phyloP scores from a whole-genome alignment of 2,888 invertebrate species.

The Spodoptera littoralis region DNA sequence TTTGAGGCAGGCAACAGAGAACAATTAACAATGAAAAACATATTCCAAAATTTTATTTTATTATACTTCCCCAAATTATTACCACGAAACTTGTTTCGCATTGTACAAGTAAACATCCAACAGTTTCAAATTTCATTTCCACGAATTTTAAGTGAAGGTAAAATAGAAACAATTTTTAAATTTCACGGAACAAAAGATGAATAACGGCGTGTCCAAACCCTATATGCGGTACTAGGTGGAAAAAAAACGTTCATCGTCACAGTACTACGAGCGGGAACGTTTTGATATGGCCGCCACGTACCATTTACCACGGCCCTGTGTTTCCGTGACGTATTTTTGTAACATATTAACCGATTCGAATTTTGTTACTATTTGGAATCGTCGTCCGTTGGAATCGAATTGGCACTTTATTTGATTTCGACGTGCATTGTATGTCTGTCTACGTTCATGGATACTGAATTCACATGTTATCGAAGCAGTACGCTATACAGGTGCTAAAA shows the following conservation, averaged over 20 bases:
- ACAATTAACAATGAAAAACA: too few relatives aligned
- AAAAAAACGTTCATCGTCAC: slow-evolving; percentile 36
- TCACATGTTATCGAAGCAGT: slow-evolving; percentile 15
- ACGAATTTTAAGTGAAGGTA: slow-evolving; percentile 19
- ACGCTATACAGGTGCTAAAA: slow-evolving; percentile 17
- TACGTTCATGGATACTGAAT: slow-evolving; percentile 35
- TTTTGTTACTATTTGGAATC: slow-evolving; percentile 45
- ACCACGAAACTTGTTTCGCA: too few relatives aligned
- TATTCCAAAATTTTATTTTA: too few relatives aligned
- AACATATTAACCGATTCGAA: slow-evolving; percentile 55
- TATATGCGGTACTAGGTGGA: slow-evolving; percentile 6
- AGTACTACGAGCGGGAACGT: slow-evolving; percentile 39
- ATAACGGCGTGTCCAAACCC: slow-evolving; percentile 19
- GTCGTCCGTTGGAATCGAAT: slow-evolving; percentile 42
- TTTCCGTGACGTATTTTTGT: slow-evolving; percentile 54
- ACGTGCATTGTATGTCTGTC: slow-evolving; percentile 45
- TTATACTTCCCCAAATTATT: too few relatives aligned
- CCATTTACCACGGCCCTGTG: slow-evolving; percentile 52
- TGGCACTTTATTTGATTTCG: slow-evolving; percentile 42
- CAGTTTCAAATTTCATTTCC: slow-evolving; percentile 16
- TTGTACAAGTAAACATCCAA: too few relatives aligned
- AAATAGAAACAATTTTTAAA: slow-evolving; percentile 37
- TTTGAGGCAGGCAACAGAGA: too few relatives aligned
- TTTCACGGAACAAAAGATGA: slow-evolving; percentile 39
- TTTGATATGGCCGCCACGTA: slow-evolving; percentile 55